Percentiles rank a stretch among this genome's conserved stretches.
phyloP scores from a whole-genome alignment of 2,113 vertebrate species.

The Vidua chalybeata region DNA sequence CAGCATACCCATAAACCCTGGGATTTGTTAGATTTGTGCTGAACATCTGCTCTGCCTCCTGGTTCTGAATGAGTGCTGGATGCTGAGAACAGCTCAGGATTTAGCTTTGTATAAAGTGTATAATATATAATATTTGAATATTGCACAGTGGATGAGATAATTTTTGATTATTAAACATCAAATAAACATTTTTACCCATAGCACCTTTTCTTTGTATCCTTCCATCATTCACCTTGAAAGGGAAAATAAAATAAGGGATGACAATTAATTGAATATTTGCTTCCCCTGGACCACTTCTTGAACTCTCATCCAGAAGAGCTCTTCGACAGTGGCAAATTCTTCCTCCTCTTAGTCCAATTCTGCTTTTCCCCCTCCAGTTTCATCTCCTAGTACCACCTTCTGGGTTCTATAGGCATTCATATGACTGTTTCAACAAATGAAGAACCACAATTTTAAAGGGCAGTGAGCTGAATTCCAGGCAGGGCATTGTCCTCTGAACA shows the following conservation, averaged over 20 bases:
- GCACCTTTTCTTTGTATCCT: background rate
- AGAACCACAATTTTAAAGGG: background rate
- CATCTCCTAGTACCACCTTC: background rate
- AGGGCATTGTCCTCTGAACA: background rate
- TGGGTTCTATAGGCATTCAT: background rate
- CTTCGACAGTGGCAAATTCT: background rate
- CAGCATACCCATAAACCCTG: background rate
- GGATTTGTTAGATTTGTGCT: background rate
- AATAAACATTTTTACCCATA: background rate
- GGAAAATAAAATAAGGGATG: background rate
- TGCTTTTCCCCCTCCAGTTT: background rate
- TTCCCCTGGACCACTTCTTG: background rate
- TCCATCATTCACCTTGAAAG: background rate
- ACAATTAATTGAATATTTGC: background rate
- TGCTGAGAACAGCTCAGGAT: background rate
- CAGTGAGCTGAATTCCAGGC: background rate
- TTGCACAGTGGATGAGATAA: background rate
- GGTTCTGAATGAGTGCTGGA: background rate
- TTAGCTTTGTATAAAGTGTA: rapidly evolving
- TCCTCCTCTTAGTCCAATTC: background rate
- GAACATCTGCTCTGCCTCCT: background rate
- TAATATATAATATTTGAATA: background rate
- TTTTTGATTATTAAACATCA: background rate
- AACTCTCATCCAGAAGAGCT: background rate
- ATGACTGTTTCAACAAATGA: background rate